These are phyloP conservation scores for Apostichopus japonicus DNA, from an alignment of 35 echinoderm and acorn worm species.

Conservation along the genomic window DNA sequence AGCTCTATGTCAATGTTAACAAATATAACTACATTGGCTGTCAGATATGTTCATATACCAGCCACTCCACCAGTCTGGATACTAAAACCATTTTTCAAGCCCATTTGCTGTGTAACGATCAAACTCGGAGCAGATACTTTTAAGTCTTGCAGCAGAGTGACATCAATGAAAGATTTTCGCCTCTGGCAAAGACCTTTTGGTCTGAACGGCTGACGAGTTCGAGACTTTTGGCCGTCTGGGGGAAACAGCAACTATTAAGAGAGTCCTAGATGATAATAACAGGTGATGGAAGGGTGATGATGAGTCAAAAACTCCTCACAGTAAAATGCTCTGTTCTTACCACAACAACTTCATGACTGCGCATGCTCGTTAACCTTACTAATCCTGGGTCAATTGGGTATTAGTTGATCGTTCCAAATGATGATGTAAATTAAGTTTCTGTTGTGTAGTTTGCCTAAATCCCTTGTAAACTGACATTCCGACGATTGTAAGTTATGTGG, in stretches of 20 bases:
- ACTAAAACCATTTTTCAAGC: conserved; percentile 11
- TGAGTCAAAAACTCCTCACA: conserved; percentile 35
- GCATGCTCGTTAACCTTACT: conserved; percentile 8
- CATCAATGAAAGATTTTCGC: conserved; percentile 46
- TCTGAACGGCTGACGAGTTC: conserved; percentile 45
- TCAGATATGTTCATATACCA: not conserved
- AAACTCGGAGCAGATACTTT: not conserved
- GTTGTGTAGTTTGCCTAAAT: too few species aligned
- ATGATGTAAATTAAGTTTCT: too few species aligned
- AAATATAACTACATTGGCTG: not conserved
- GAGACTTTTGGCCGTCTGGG: conserved; percentile 57
- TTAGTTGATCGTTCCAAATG: not conserved
- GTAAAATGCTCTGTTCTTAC: conserved; percentile 11
- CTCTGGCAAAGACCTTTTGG: conserved; percentile 57
- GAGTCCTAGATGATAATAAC: conserved; percentile 48
- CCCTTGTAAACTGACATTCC: too few species aligned
- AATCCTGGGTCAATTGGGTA: conserved; percentile 8
- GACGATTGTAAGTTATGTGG: not conserved
- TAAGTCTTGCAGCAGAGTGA: conserved; percentile 42
- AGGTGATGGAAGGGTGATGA: conserved; percentile 36
- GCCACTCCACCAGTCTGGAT: not conserved
- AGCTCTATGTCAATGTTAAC: not conserved
- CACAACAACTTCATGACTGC: not conserved
- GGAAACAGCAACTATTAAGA: conserved; percentile 57
- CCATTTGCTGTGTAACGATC: not conserved